Base-by-base conservation (phyloP, 1,140 invertebrate genomes). In the Papilio xuthus region DNA sequence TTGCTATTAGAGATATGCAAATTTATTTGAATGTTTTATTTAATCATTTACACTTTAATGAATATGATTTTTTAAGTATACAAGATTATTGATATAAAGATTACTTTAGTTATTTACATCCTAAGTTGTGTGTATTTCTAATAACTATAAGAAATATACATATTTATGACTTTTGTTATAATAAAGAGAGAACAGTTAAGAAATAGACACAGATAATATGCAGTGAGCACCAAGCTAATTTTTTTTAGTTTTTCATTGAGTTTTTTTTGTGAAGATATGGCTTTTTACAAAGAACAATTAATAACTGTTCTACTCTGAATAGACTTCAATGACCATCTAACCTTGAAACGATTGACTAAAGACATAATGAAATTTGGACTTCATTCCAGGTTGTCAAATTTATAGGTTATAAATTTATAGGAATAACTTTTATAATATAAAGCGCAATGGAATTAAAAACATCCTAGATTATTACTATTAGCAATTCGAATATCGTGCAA, bases 321-420 rank as follows among this genome's bases (percentile, higher is more conserved):
- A 71, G 41, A 80, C 84, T 84, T 86, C 69, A 79, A 88, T 77
- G 80, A 82, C 72, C 83, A 82, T 72, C 80, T 88, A 90, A 90
- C 90, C 89, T 93, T 93, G 89, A 89, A 86, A 80, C 86, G 71
- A 84, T 85, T 82, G 82, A 86, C 80, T 83, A 80, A 86, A 88
- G 85, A 88, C 81, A 80, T 79, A 83, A 83, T 90, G 91, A 92
- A 90, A 89, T 88, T 93, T 92, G 89, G 89, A 92, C 90, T 88
- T 87, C 81, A 87, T 78, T 83, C 82, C 75, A 82, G 78, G 79
- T 81, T 92, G 90, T 90, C 91, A 93, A 88, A 88, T 86, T 92
- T 93, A 82, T 89, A 93, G 92, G 92, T 93, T 93, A 93, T 91
- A 84, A 78, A 78, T 72, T 75, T 77, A 47, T 72, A 60, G 73